Evolutionary conservation across 2,113 vertebrate species (phyloP), one percentile per base, ranked within the genome.

Genomic region (Ia io): DNA sequence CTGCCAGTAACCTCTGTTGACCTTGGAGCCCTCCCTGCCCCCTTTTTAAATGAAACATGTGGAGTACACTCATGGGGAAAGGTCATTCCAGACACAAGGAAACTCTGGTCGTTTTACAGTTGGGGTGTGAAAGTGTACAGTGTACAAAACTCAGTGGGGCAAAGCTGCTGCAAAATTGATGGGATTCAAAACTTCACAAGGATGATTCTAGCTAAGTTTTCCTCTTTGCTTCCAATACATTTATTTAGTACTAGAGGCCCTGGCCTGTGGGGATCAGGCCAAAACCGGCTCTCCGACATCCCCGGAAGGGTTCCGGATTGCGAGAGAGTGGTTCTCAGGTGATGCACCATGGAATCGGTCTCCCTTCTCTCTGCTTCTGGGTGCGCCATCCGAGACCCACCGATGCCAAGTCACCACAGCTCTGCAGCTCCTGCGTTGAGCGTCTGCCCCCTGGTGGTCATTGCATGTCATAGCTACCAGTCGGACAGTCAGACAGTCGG

Each of bases 401-500:
- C 4, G 8, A 23, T 61, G 25, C 59, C 59, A 61, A 61, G 23
- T 59, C 23, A 61, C 25, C 3, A 9, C 25, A 61, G 10, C 59
- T 28, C 10, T 0, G 59, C 59, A 61, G 25, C 25, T 61, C 56
- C 25, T 10, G 9, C 9, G 1, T 28, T 61, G 59, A 28, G 9
- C 25, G 2, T 61, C 59, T 61, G 25, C 23, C 25, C 25, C 25
- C 59, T 61, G 59, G 23, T 61, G 59, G 23, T 61, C 59, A 28
- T 61, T 61, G 25, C 9, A 9, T 2, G 2, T 61, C 59, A 61
- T 28, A 25, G 23, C 59, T 59, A 1, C 59, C 59, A 28, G 23
- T 61, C 0, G 3, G 4, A 61, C 4, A 11, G 56, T 11, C 0
- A 22, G 9, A 25, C 1, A 1, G 56, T 11, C 1, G 1, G 8